phyloP scores from a whole-genome alignment of 2,113 vertebrate genomes.

The Carassius carassius region DNA sequence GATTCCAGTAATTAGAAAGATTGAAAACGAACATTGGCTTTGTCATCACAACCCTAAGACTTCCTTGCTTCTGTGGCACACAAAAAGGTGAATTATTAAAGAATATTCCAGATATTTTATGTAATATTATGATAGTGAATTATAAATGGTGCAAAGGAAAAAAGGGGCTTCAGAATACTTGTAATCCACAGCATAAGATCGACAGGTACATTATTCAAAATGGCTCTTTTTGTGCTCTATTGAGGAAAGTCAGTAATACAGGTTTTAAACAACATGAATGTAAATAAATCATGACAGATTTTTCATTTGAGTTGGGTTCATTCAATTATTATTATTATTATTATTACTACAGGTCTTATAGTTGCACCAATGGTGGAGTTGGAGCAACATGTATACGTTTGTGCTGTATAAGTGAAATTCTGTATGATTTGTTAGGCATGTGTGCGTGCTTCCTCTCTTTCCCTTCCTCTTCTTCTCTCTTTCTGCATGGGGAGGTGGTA shows the following conservation, averaged over 20 bases:
- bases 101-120: not conserved
- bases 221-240: not conserved
- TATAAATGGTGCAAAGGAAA: not conserved
- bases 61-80: not conserved
- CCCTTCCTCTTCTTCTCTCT: constrained; percentile 40
- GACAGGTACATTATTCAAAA: not conserved
- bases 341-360: not conserved
- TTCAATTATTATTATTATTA: not conserved
- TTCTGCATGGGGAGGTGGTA: constrained; percentile 74
- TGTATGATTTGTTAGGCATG: not conserved
- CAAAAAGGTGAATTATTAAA: not conserved
- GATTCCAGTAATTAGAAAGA: constrained; percentile 13
- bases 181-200: not conserved
- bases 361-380: not conserved
- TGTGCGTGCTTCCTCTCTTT: constrained; percentile 15
- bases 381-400: constrained; percentile 19
- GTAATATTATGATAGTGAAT: not conserved
- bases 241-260: not conserved
- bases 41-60: not conserved
- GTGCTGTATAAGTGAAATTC: not conserved
- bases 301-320: not conserved
- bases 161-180: not conserved
- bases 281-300: not conserved
- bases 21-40: constrained; percentile 52
- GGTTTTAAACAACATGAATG: not conserved